A percentile compares a stretch with the other conserved stretches of the same genome.
Evolutionary conservation across 1,140 invertebrate genomes (phyloP).

Genomic region (Frieseomelitta varia): DNA sequence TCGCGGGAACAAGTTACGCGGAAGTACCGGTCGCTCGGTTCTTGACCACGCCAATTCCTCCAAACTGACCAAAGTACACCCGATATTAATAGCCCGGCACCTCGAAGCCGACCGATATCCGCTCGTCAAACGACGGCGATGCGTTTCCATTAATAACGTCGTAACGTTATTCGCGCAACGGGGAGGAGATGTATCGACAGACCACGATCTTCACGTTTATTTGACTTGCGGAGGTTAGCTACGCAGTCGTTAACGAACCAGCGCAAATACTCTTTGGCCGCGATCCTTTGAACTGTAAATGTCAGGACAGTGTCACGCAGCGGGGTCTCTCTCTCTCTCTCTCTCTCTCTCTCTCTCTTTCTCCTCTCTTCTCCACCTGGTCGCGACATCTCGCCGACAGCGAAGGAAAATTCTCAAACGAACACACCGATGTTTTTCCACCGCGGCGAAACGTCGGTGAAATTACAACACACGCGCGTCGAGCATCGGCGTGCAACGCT

Average conservation of each 20-base stretch:
- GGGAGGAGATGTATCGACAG: conserved; percentile 54
- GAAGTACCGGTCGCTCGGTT: conserved; percentile 2
- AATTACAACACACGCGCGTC: neutral
- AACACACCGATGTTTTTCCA: neutral
- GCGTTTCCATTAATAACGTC: conserved; percentile 65
- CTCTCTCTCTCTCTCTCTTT: too few relatives aligned
- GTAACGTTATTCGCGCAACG: conserved; percentile 59
- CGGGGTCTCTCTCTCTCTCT: neutral
- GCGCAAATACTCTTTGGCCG: conserved; percentile 41
- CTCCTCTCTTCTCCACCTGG: neutral
- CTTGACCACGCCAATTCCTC: conserved; percentile 59
- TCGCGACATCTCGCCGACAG: neutral
- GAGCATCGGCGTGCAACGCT: neutral
- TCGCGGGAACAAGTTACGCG: conserved; percentile 8
- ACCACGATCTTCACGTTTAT: conserved; percentile 49
- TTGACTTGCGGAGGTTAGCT: conserved; percentile 52
- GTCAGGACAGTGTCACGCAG: conserved; percentile 35
- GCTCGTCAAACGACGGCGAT: conserved; percentile 51
- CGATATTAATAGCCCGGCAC: conserved; percentile 60
- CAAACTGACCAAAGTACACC: conserved; percentile 15
- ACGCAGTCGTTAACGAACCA: conserved; percentile 53
- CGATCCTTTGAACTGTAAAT: conserved; percentile 49
- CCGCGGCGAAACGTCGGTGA: neutral
- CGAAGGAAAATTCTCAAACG: neutral
- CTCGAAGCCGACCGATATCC: conserved; percentile 36